phyloP scores from a whole-genome alignment of 1,140 invertebrate genomes.

The Cydia fagiglandana region DNA sequence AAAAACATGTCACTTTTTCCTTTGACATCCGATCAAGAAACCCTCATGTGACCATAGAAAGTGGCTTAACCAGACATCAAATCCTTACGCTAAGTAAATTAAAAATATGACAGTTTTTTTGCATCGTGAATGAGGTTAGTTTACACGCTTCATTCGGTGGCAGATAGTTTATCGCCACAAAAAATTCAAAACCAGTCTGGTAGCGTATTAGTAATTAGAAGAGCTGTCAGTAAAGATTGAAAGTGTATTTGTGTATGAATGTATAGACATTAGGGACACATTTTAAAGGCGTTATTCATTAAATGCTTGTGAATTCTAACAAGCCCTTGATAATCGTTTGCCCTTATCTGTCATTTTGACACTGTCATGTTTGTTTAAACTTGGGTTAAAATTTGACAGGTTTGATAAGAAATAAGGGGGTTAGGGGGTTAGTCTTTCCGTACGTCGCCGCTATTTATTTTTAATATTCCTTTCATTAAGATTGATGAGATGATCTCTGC shows the following conservation, averaged over 20 bases:
- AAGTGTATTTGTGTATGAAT: neutral
- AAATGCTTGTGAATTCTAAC: too few relatives aligned
- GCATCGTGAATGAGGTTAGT: conserved; percentile 16
- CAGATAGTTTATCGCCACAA: conserved; percentile 11
- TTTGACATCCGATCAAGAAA: conserved; percentile 4
- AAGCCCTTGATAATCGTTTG: too few relatives aligned
- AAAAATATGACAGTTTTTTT: neutral
- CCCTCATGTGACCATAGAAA: neutral
- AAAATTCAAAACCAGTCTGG: conserved; percentile 13
- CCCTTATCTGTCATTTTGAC: too few relatives aligned
- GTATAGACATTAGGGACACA: too few relatives aligned
- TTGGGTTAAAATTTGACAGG: too few relatives aligned
- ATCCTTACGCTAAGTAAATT: conserved; percentile 10
- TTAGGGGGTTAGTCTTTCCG: too few relatives aligned
- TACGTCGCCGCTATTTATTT: too few relatives aligned
- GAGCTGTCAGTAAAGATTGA: neutral
- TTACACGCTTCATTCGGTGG: conserved; percentile 12
- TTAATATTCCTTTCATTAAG: too few relatives aligned
- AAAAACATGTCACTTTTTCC: conserved; percentile 10
- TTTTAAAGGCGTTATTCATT: too few relatives aligned
- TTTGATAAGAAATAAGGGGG: too few relatives aligned
- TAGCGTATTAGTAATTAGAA: neutral
- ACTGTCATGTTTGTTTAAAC: too few relatives aligned
- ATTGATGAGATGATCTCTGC: too few relatives aligned
- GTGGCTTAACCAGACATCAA: conserved; percentile 19